Base-by-base conservation (phyloP, 2,797 vertebrate genomes). In the Leuciscus waleckii region DNA sequence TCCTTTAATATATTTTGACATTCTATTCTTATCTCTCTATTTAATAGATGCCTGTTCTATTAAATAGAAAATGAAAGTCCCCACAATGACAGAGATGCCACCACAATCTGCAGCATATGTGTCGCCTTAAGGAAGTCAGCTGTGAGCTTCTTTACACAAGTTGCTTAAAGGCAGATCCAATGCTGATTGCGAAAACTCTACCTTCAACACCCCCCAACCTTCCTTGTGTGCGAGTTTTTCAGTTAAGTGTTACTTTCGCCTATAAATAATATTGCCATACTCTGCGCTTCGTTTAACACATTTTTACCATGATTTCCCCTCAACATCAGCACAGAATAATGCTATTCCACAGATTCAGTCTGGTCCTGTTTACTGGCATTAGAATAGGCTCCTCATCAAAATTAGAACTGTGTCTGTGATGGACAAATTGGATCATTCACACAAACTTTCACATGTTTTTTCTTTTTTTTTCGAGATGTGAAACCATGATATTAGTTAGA, bases 141-240 rank as follows among this genome's bases (percentile, higher is more conserved):
- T 32, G 68, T 82, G 81, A 74, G 39, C 17, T 61, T 32, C 51
- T 67, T 81, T 81, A 80, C 23, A 79, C 43, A 67, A 39, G 32
- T 65, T 65, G 70, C 70, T 75, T 13, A 5, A 46, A 74, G 58
- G 70, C 56, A 65, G 81, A 32, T 73, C 35, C 26, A 46, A 82
- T 1, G 9, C 69, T 29, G 9, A 43, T 82, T 46, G n/a, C 4
- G 7, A 77, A 39, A 41, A 61, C 23, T 14, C 7, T 2, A 37
- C 73, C 32, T 21, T 49, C 26, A 10, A 32, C 26, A 19, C 8
- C 8, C 58, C n/a, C n/a, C 4, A 2, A 5, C 11, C n/a, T 61
- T 61, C n/a, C 43, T 54, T 54, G 10, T 21, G 43, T 51, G 43
- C 17, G 4, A 26, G 14, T 21, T 21, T 35, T 51, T 35, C 32